Conservation (phyloP, 2,888 invertebrate genomes). For the Schizaphis graminum region DNA sequence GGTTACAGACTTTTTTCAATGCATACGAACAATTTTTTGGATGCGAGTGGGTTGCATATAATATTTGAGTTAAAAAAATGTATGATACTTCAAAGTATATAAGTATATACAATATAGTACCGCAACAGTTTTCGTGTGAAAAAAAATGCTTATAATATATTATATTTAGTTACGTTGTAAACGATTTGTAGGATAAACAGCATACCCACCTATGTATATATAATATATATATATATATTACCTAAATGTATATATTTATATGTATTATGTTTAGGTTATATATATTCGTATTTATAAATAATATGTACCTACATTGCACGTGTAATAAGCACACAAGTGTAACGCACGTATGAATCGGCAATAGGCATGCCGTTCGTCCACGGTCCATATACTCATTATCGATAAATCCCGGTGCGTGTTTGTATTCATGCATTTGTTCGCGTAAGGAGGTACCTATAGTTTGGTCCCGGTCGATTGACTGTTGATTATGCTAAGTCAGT, state of each 20-base stretch:
- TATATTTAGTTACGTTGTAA: neutral
- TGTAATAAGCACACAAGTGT: slow-evolving; percentile 13
- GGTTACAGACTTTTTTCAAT: neutral
- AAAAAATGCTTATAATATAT: neutral
- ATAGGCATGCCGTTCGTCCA: slow-evolving; percentile 25
- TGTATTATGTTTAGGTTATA: no score
- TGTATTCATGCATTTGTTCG: slow-evolving; percentile 9
- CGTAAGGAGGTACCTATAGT: neutral
- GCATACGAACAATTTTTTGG: neutral
- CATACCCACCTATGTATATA: neutral
- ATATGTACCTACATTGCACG: neutral
- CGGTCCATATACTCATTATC: slow-evolving; percentile 35
- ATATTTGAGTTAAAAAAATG: slow-evolving; percentile 13
- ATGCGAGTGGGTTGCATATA: neutral
- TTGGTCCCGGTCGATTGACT: slow-evolving; percentile 42
- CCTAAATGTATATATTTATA: neutral
- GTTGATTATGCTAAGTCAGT: slow-evolving; percentile 40
- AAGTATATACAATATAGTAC: neutral
- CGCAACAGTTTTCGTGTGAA: slow-evolving; percentile 20
- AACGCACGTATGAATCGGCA: slow-evolving; percentile 54
- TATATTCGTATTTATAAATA: no score
- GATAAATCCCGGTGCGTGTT: slow-evolving; percentile 36
- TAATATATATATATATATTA: neutral
- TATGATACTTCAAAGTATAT: neutral
- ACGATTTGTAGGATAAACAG: slow-evolving; percentile 23